A percentile compares a stretch with the other conserved stretches of the same genome.
Evolutionary conservation across 2,888 invertebrate species (phyloP).

Genomic region (Heliconius hortense): DNA sequence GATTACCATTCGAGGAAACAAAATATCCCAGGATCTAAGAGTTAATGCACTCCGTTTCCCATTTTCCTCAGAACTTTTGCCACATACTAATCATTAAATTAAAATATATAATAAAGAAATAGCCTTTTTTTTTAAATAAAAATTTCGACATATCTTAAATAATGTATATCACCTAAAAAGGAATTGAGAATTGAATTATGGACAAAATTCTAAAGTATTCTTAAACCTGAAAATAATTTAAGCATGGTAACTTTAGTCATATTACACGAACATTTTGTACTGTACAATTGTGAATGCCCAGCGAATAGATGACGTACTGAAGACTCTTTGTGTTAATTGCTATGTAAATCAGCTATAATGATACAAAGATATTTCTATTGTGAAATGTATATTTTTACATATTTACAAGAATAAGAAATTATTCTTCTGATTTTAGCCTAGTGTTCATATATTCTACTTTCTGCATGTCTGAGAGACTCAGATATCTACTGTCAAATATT

Average conservation of each 20-base stretch:
- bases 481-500: too few species aligned
- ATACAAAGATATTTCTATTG: slow-evolving; percentile 4
- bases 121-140: not conserved
- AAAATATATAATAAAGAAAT: not conserved
- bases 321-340: not conserved
- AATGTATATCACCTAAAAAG: too few species aligned
- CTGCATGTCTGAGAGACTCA: too few species aligned
- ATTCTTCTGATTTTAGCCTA: not conserved
- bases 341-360: slow-evolving; percentile 8
- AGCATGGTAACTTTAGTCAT: not conserved
- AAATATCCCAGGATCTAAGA: too few species aligned
- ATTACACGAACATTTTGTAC: not conserved
- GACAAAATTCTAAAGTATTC: too few species aligned
- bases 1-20: too few species aligned
- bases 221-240: not conserved
- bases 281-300: not conserved
- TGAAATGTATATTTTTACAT: not conserved
- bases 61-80: too few species aligned
- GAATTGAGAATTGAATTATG: too few species aligned
- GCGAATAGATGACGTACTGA: slow-evolving; percentile 1
- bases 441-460: not conserved
- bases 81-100: not conserved
- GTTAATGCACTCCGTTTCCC: too few species aligned
- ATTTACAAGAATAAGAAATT: not conserved
- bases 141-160: too few species aligned